These are phyloP conservation scores for Trichogramma dendrolimi DNA, from an alignment of 2,888 invertebrate species.

Conservation along the genomic window DNA sequence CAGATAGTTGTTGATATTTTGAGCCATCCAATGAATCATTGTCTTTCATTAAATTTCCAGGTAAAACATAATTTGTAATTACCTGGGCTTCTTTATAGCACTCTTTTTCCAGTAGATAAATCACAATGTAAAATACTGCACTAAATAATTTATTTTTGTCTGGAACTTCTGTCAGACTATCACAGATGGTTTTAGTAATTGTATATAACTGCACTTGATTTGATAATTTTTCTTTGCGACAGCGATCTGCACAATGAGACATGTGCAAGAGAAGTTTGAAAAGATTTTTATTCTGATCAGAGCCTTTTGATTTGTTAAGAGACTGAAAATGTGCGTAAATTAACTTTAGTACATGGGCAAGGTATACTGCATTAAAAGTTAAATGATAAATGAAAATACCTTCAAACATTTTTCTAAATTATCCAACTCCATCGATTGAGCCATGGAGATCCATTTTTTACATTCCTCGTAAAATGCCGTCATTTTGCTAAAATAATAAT, in stretches of 20 bases:
- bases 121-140: slow-evolving; percentile 40
- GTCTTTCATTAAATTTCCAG: slow-evolving; percentile 21
- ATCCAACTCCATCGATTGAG: slow-evolving; percentile 17
- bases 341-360: slow-evolving; percentile 6
- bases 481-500: slow-evolving; percentile 17
- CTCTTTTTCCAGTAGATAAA: slow-evolving; percentile 34
- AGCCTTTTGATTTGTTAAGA: slow-evolving; percentile 5
- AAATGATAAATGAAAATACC: slow-evolving; percentile 15
- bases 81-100: slow-evolving; percentile 37
- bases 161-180: slow-evolving; percentile 25
- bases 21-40: slow-evolving; percentile 8
- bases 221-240: slow-evolving; percentile 25
- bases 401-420: slow-evolving; percentile 8
- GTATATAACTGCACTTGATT: slow-evolving; percentile 32
- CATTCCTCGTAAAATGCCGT: slow-evolving; percentile 8
- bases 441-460: slow-evolving; percentile 19
- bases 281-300: slow-evolving; percentile 30
- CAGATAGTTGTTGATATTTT: slow-evolving; percentile 27
- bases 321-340: slow-evolving; percentile 49
- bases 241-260: slow-evolving; percentile 36
- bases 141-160: slow-evolving; percentile 36
- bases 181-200: slow-evolving; percentile 34
- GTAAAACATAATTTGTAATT: slow-evolving; percentile 32
- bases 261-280: slow-evolving; percentile 39
- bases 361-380: neutral